Percentiles rank a stretch among this genome's conserved stretches.
phyloP scores from a whole-genome alignment of 2,797 vertebrate species.

The Rhinogobio ventralis region DNA sequence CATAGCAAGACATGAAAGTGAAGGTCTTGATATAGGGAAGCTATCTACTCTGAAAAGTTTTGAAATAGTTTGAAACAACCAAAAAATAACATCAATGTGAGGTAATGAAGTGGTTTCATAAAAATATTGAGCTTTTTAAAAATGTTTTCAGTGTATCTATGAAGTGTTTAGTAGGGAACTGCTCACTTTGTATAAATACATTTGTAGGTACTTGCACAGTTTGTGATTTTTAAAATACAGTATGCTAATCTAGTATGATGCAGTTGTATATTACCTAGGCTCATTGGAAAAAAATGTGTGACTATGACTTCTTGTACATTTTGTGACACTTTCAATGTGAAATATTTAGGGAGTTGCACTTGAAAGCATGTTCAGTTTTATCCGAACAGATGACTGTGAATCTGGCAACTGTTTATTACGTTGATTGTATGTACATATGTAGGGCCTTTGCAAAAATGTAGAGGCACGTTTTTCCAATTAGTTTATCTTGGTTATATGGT shows the following conservation, averaged over 20 bases:
- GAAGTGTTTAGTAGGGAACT: not conserved
- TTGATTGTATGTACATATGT: not conserved
- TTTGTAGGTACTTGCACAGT: not conserved
- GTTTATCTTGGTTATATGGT: not conserved
- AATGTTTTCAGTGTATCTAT: not conserved
- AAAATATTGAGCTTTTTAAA: not conserved
- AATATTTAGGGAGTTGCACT: too few relatives aligned
- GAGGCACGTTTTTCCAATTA: not conserved
- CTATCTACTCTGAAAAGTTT: not conserved
- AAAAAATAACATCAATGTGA: not conserved
- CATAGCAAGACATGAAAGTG: not conserved
- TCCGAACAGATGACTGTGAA: not conserved
- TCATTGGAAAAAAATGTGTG: not conserved
- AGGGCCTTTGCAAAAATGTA: not conserved
- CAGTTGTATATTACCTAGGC: not conserved
- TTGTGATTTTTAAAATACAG: not conserved
- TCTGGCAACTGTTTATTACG: not conserved
- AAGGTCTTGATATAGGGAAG: not conserved
- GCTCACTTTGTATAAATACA: not conserved
- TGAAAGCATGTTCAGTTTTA: not conserved
- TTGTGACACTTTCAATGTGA: not conserved
- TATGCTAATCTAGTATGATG: not conserved
- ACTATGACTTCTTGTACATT: not conserved
- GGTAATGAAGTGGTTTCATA: not conserved
- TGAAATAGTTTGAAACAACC: constrained; percentile 1